Evolutionary conservation across 2,797 vertebrate genomes (phyloP).

Genomic region (Brotogeris chrysoptera): DNA sequence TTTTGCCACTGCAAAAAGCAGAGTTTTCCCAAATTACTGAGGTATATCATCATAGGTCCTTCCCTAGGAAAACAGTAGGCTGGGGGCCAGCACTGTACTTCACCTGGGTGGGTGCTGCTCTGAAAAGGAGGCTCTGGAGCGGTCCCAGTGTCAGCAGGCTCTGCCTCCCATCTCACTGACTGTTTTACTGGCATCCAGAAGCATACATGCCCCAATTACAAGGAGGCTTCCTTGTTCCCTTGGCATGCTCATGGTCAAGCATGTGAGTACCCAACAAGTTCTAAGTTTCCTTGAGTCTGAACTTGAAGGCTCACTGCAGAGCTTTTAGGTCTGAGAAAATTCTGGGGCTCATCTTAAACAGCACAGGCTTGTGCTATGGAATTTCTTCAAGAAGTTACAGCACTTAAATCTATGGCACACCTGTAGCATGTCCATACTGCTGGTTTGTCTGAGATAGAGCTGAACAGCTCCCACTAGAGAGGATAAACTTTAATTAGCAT

Average conservation of each 20-base stretch:
- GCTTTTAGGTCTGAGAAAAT: neutral
- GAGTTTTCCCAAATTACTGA: neutral
- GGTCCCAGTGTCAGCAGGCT: neutral
- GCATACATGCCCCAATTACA: neutral
- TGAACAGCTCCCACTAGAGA: constrained; percentile 1
- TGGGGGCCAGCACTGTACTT: neutral
- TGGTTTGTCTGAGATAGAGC: neutral
- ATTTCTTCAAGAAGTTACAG: neutral
- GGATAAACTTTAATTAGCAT: constrained; percentile 10
- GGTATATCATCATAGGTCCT: neutral
- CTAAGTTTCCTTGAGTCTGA: neutral
- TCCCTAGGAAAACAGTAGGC: neutral
- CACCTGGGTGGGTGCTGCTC: neutral
- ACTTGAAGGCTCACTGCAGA: neutral
- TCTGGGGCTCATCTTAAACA: neutral
- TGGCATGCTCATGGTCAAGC: neutral
- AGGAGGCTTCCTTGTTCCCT: neutral
- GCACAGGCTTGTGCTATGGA: neutral
- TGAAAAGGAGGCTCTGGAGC: neutral
- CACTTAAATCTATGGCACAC: neutral
- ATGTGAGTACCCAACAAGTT: neutral
- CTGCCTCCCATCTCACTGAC: neutral
- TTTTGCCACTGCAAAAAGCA: neutral
- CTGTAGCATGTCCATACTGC: neutral
- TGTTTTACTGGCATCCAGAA: neutral